phyloP scores from a whole-genome alignment of 1,140 invertebrate genomes.

The Pinna nobilis region DNA sequence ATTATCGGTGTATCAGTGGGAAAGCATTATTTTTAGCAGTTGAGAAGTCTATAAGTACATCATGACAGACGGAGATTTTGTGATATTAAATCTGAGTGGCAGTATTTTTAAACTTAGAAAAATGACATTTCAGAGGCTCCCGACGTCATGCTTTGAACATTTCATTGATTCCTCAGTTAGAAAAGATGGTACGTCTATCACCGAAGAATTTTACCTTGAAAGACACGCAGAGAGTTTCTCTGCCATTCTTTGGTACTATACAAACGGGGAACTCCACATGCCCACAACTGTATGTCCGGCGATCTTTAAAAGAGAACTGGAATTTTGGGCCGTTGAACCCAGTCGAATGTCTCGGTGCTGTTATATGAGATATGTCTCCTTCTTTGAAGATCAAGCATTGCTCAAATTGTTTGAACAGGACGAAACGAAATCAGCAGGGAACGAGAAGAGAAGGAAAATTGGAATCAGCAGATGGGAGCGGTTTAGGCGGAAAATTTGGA shows the following conservation, averaged over 20 bases:
- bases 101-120: constrained; percentile 23
- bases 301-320: constrained; percentile 52
- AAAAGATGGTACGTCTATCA: too few species aligned
- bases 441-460: constrained; percentile 7
- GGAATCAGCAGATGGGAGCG: constrained; percentile 30
- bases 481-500: constrained; percentile 42
- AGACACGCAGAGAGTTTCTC: constrained; percentile 44
- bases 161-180: not conserved
- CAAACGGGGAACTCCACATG: constrained; percentile 56
- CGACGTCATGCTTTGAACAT: constrained; percentile 35
- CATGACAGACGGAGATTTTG: too few species aligned
- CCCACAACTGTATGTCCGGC: constrained; percentile 50
- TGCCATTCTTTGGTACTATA: constrained; percentile 53
- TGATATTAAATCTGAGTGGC: constrained; percentile 37
- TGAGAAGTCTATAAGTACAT: too few species aligned
- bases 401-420: constrained; percentile 45
- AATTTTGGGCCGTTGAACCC: constrained; percentile 57
- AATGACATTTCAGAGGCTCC: constrained; percentile 23
- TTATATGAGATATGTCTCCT: constrained; percentile 53
- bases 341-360: constrained; percentile 55
- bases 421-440: constrained; percentile 8
- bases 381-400: constrained; percentile 51
- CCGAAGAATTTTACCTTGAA: constrained; percentile 27
- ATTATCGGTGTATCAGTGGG: too few species aligned
- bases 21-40: too few species aligned